Evolutionary conservation across 2,797 vertebrate genomes (phyloP), one percentile per base, ranked within the genome.

Genomic region (Tragopan temminckii): DNA sequence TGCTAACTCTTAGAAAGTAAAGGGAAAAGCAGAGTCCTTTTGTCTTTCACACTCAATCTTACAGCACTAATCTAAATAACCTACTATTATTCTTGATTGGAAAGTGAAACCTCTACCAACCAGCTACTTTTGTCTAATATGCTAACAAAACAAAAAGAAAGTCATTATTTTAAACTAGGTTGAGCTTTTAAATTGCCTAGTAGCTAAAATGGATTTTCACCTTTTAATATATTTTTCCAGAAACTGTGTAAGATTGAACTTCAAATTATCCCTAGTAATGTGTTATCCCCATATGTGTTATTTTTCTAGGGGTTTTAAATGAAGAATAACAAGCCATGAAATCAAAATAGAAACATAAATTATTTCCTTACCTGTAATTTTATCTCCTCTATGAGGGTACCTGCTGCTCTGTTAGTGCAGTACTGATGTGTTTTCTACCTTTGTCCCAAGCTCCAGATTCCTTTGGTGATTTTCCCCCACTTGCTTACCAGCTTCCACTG

Each of bases 381-480:
- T 94, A 93, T 81, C 89, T 96, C 92, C 93, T 94, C 77, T 95
- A 88, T 89, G 82, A 94, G 85, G 68, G 43, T 94, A 95, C 89
- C 95, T 96, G 92, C 81, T 94, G 83, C 46, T 94, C 59, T 94
- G 88, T 48, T 91, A 96, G 29, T 95, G 85, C 42, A 81, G 82
- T 94, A 93, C 46, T 94, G 88, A 90, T 90, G 85, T 92, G 89
- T 95, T 95, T 96, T 96, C 91, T 96, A 93, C 94, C 90, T 93
- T 93, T 96, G 93, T 91, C 93, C 87, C 93, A 96, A 94, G 83
- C 90, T 94, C 92, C 90, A 95, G 77, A 91, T 90, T 91, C 87
- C 87, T 92, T 79, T 93, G 91, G 59, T 94, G 87, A 91, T 93
- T 84, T 91, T 93, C 50, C 89, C 94, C 89, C 92, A 94, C 80